A percentile compares a stretch with the other conserved stretches of the same genome.
Evolutionary conservation across 2,888 invertebrate species (phyloP).

Genomic region (Abscondita cerata): DNA sequence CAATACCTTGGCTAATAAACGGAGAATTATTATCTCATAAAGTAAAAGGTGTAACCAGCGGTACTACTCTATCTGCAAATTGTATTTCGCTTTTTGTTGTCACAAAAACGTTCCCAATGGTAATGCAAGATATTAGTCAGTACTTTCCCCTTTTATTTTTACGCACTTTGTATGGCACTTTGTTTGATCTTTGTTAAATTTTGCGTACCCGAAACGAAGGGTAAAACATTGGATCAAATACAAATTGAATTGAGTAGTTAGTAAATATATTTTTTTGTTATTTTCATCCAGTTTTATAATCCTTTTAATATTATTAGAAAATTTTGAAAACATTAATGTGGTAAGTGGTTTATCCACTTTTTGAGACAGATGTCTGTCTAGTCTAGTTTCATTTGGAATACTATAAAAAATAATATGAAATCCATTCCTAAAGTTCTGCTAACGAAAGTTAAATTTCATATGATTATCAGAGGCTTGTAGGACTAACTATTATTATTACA

Average conservation of each 20-base stretch:
- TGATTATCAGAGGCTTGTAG: too few species aligned
- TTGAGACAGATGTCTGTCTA: too few species aligned
- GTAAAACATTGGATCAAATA: constrained; percentile 7
- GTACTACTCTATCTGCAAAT: constrained; percentile 22
- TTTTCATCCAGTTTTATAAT: too few species aligned
- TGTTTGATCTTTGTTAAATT: constrained; percentile 23
- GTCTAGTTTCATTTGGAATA: too few species aligned
- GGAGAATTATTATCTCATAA: constrained; percentile 28
- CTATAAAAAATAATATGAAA: too few species aligned
- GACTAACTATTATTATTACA: too few species aligned
- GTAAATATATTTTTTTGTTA: too few species aligned
- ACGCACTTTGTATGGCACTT: constrained; percentile 20
- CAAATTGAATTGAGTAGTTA: not conserved
- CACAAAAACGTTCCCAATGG: constrained; percentile 26
- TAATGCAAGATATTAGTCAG: constrained; percentile 18
- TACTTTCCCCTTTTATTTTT: constrained; percentile 32
- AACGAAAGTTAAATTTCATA: too few species aligned
- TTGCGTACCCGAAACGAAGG: constrained; percentile 22
- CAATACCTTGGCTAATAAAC: constrained; percentile 29
- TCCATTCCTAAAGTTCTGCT: too few species aligned
- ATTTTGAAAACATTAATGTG: too few species aligned
- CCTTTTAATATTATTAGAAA: too few species aligned
- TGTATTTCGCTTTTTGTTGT: constrained; percentile 26
- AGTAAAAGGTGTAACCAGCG: constrained; percentile 27
- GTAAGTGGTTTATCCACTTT: too few species aligned